These are phyloP conservation scores for Terebella lapidaria DNA, from an alignment of 2,888 invertebrate species.

Conservation along the genomic window DNA sequence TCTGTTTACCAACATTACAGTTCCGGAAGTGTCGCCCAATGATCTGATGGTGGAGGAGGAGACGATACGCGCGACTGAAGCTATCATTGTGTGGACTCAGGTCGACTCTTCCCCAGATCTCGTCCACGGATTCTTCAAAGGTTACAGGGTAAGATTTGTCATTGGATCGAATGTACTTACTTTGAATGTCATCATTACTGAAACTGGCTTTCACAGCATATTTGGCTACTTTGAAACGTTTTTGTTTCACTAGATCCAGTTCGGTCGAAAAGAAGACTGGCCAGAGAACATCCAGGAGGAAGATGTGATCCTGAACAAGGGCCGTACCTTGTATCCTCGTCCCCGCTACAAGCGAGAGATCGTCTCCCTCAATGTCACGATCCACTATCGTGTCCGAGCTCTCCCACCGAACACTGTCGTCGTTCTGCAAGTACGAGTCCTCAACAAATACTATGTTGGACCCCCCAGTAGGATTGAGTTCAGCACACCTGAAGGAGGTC, in stretches of 20 bases:
- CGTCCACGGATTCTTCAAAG: slow-evolving; percentile 45
- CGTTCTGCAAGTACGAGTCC: slow-evolving; percentile 75
- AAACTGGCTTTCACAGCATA: too few species aligned
- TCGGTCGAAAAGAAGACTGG: slow-evolving; percentile 73
- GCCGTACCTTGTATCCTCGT: slow-evolving; percentile 20
- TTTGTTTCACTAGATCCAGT: slow-evolving; percentile 72
- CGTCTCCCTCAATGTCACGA: slow-evolving; percentile 1
- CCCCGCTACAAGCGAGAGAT: slow-evolving; percentile 16
- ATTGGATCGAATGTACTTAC: background rate
- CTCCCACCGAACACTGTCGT: slow-evolving; percentile 32
- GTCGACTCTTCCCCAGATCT: slow-evolving; percentile 59
- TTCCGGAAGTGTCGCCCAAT: slow-evolving; percentile 18
- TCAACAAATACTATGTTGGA: slow-evolving; percentile 86
- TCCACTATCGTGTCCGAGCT: slow-evolving; percentile 46
- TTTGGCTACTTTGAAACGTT: too few species aligned
- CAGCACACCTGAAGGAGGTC: slow-evolving; percentile 47
- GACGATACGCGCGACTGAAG: slow-evolving; percentile 27
- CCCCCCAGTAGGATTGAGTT: slow-evolving; percentile 72
- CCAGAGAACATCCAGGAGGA: slow-evolving; percentile 18
- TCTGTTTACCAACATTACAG: background rate
- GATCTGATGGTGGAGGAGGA: slow-evolving; percentile 16
- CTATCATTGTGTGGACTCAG: slow-evolving; percentile 33
- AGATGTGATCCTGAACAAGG: slow-evolving; percentile 23
- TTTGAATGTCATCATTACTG: background rate
- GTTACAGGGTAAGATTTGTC: slow-evolving; percentile 42